A percentile compares a stretch with the other conserved stretches of the same genome.
These are phyloP conservation scores for Rhagonycha fulva DNA, from an alignment of 2,888 invertebrate species.

Conservation along the genomic window DNA sequence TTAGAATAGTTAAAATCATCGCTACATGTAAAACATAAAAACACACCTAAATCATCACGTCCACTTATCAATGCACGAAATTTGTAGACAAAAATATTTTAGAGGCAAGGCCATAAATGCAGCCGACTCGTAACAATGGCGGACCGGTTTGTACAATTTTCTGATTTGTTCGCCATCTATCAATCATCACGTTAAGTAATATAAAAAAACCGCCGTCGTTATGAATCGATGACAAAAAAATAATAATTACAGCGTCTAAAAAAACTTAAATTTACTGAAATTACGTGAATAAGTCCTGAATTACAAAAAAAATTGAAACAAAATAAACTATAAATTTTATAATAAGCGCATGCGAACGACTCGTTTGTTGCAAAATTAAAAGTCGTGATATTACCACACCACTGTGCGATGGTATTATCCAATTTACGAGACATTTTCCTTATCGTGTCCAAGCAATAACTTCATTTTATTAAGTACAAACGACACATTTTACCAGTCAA, in stretches of 20 bases:
- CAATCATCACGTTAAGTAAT: conserved; percentile 9
- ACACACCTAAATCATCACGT: conserved; percentile 39
- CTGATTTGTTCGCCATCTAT: conserved; percentile 49
- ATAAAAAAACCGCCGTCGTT: not conserved
- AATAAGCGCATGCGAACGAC: conserved; percentile 13
- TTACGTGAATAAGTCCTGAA: not conserved
- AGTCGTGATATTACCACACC: conserved; percentile 27
- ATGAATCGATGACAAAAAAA: not conserved
- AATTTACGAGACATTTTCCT: conserved; percentile 22
- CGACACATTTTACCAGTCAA: conserved; percentile 8
- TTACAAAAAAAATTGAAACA: not conserved
- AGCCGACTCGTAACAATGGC: conserved; percentile 56
- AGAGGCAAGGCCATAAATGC: conserved; percentile 50
- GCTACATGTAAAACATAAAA: conserved; percentile 35
- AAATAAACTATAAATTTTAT: not conserved
- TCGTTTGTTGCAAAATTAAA: conserved; percentile 6
- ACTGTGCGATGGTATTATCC: conserved; percentile 27
- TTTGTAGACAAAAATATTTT: conserved; percentile 44
- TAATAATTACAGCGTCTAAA: not conserved
- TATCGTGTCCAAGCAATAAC: not conserved
- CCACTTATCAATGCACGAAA: conserved; percentile 37
- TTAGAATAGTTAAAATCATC: conserved; percentile 20
- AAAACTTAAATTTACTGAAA: not conserved
- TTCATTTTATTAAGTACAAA: conserved; percentile 12
- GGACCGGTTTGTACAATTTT: conserved; percentile 54